Evolutionary conservation across 2,113 vertebrate species (phyloP).

Genomic region (Mirounga angustirostris): DNA sequence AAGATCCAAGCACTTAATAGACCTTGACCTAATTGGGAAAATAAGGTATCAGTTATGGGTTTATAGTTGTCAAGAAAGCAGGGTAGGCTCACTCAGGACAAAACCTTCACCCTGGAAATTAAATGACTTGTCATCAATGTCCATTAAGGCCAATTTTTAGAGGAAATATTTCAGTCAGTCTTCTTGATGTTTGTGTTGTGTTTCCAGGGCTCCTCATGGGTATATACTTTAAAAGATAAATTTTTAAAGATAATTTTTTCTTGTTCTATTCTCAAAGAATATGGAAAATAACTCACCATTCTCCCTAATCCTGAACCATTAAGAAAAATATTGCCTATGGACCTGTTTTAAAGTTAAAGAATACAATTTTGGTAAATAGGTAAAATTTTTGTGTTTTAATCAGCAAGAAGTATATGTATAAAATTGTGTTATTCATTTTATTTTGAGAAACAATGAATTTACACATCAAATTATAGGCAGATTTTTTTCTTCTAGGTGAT

Average conservation of each 20-base stretch:
- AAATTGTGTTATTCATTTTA: background rate
- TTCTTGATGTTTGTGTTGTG: background rate
- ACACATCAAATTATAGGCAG: background rate
- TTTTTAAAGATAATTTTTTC: background rate
- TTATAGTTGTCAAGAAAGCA: background rate
- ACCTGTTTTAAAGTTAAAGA: background rate
- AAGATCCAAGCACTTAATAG: background rate
- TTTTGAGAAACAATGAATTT: background rate
- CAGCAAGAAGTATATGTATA: background rate
- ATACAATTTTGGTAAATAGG: background rate
- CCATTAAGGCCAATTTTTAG: background rate
- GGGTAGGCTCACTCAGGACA: background rate
- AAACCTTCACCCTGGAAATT: background rate
- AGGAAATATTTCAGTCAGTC: background rate
- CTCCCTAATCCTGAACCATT: background rate
- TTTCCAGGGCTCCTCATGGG: background rate
- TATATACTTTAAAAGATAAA: background rate
- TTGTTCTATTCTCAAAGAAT: background rate
- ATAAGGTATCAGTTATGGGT: background rate
- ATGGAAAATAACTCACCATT: background rate
- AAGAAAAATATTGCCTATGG: background rate
- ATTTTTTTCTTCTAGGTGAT: background rate
- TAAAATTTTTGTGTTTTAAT: background rate
- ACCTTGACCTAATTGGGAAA: slow-evolving; percentile 7
- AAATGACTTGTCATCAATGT: background rate